Conservation (phyloP, 2,113 vertebrate genomes). For the Gorsachius goisagi region DNA sequence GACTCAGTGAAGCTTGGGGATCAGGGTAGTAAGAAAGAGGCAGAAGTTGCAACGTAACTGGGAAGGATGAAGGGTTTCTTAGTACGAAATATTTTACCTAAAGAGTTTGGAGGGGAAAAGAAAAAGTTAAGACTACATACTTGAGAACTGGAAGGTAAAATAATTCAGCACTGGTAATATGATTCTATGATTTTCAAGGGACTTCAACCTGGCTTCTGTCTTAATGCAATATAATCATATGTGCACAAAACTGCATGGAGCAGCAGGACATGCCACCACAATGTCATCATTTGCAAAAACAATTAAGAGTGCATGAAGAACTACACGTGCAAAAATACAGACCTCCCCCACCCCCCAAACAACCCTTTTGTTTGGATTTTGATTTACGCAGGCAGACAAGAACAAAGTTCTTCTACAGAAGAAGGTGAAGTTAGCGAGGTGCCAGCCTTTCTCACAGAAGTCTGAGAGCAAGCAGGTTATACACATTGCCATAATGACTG, state of each 20-base stretch:
- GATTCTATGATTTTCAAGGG: background rate
- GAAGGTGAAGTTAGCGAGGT: background rate
- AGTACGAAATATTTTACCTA: constrained; percentile 89
- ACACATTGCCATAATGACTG: background rate
- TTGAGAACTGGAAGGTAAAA: background rate
- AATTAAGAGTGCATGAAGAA: background rate
- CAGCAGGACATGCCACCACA: background rate
- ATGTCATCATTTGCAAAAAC: background rate
- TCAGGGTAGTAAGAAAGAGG: constrained; percentile 87
- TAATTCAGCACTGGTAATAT: background rate
- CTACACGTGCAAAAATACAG: background rate
- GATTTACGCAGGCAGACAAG: background rate
- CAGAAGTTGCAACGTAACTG: constrained; percentile 88
- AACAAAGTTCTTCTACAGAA: background rate
- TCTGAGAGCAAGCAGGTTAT: background rate
- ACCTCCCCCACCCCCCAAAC: rapidly evolving
- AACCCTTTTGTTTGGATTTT: background rate
- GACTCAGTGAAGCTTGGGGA: constrained; percentile 82
- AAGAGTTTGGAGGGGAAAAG: constrained; percentile 15
- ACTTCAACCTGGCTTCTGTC: background rate
- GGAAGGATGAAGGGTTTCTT: constrained; percentile 89
- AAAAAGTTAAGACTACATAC: constrained; percentile 6
- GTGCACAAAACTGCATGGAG: background rate
- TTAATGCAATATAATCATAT: background rate
- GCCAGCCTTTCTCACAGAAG: background rate